phyloP scores from a whole-genome alignment of 35 echinoderm and acorn worm genomes.

The Hemicentrotus pulcherrimus region DNA sequence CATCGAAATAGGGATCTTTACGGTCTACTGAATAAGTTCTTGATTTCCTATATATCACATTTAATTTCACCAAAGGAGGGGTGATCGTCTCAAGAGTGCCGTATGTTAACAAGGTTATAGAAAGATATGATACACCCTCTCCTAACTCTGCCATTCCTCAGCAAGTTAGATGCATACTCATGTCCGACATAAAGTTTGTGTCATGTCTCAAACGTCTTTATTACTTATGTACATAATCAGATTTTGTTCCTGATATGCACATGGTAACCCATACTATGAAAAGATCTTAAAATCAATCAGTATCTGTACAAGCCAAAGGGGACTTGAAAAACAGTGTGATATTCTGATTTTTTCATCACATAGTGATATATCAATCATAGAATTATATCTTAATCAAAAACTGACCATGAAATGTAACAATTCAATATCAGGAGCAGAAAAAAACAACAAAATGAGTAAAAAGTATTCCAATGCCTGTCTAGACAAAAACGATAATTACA shows the following conservation, averaged over 20 bases:
- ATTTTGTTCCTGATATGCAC: too few relatives aligned
- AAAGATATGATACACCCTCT: not conserved
- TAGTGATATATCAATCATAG: too few relatives aligned
- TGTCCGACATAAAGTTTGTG: not conserved
- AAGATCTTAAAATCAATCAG: too few relatives aligned
- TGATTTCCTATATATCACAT: not conserved
- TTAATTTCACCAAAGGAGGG: not conserved
- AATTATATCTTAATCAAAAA: too few relatives aligned
- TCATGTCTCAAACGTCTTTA: not conserved
- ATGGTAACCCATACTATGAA: too few relatives aligned
- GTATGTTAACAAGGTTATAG: not conserved
- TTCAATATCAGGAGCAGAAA: too few relatives aligned
- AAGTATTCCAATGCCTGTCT: not conserved
- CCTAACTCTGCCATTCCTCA: not conserved
- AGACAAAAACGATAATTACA: not conserved
- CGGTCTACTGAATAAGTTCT: not conserved
- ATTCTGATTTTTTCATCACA: too few relatives aligned
- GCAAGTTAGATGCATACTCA: not conserved
- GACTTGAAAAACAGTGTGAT: too few relatives aligned
- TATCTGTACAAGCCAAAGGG: too few relatives aligned
- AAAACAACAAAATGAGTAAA: too few relatives aligned
- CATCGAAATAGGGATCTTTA: not conserved
- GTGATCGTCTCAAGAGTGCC: not conserved
- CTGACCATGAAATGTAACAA: too few relatives aligned
- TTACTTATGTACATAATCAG: too few relatives aligned